A percentile compares a stretch with the other conserved stretches of the same genome.
Evolutionary conservation across 2,888 invertebrate genomes (phyloP).

Genomic region (Margaritifera margaritifera): DNA sequence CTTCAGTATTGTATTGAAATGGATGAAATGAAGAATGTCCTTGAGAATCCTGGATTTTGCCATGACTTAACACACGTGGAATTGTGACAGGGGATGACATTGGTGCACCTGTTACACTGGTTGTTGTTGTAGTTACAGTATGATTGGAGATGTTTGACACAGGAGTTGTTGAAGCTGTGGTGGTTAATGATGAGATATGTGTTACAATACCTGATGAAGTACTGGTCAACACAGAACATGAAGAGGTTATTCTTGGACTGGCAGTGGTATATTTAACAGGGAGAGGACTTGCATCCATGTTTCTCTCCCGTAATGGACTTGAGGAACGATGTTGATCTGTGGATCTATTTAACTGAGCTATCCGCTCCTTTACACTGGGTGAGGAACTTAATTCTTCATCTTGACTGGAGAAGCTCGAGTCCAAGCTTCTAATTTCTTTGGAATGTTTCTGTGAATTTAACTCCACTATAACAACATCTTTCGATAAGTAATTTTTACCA

Average conservation of each 20-base stretch:
- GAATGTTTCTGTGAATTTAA: constrained; percentile 1
- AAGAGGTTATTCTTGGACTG: constrained; percentile 31
- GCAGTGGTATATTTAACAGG: constrained; percentile 9
- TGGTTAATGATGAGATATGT: neutral
- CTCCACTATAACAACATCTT: neutral
- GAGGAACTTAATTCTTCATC: constrained; percentile 28
- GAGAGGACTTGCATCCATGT: constrained; percentile 20
- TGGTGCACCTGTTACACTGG: constrained; percentile 7
- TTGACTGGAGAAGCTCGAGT: constrained; percentile 1
- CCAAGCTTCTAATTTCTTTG: neutral
- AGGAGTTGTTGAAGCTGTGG: constrained; percentile 2
- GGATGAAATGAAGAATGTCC: too few species aligned
- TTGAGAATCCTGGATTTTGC: too few species aligned
- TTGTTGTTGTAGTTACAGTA: constrained; percentile 1
- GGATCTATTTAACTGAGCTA: constrained; percentile 43
- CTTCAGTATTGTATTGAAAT: too few species aligned
- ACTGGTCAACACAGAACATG: constrained; percentile 13
- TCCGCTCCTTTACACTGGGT: constrained; percentile 50
- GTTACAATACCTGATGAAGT: constrained; percentile 3
- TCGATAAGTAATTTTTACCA: neutral
- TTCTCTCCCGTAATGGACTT: constrained; percentile 17
- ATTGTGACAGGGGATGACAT: neutral
- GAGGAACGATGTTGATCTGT: constrained; percentile 8
- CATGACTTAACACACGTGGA: too few species aligned
- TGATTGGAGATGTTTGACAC: constrained; percentile 1